phyloP scores from a whole-genome alignment of 2,797 vertebrate genomes.

The Avahi laniger region DNA sequence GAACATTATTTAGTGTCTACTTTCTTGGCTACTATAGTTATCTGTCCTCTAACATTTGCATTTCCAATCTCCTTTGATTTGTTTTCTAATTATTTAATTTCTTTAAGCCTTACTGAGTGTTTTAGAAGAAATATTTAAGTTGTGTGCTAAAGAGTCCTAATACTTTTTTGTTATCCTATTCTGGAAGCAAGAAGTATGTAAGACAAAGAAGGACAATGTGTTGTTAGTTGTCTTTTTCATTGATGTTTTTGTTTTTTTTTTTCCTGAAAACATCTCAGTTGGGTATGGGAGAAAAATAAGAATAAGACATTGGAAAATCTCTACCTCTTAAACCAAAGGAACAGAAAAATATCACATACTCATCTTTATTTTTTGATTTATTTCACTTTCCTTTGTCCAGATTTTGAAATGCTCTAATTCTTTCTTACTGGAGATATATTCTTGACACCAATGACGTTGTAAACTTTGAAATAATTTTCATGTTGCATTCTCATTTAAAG shows the following conservation, averaged over 20 bases:
- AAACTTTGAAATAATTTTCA: conserved; percentile 21
- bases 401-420: neutral
- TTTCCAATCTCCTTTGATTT: neutral
- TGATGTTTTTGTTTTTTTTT: neutral
- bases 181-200: neutral
- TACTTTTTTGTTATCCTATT: neutral
- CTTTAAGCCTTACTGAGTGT: neutral
- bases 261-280: neutral
- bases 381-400: neutral
- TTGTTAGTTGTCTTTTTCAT: neutral
- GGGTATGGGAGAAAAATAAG: neutral
- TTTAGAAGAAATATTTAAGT: neutral
- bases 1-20: neutral
- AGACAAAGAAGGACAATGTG: neutral
- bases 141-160: neutral
- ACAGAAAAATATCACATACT: neutral
- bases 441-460: neutral
- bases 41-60: neutral
- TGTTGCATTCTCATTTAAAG: neutral
- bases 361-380: neutral
- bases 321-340: neutral
- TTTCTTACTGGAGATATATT: neutral
- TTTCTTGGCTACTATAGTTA: neutral
- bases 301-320: neutral
- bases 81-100: neutral